Conservation (phyloP, 2,888 invertebrate genomes). For the Heliconius cydno region DNA sequence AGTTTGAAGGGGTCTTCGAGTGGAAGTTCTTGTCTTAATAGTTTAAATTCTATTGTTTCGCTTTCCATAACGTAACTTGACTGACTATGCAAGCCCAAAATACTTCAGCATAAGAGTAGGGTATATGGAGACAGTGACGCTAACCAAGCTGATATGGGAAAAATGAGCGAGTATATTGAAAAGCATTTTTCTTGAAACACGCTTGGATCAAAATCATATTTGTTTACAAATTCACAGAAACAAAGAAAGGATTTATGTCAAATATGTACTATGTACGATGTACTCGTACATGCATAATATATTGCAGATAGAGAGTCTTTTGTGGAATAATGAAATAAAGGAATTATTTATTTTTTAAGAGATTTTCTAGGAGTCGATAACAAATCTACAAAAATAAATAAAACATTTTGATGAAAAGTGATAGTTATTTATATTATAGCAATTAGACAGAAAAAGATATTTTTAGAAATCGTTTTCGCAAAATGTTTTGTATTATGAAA, state of each 20-base stretch:
- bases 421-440: no score
- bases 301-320: background rate
- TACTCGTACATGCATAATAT: background rate
- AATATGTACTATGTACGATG: background rate
- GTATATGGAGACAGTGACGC: no score
- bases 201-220: background rate
- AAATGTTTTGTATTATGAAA: no score
- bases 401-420: background rate
- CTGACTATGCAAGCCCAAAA: background rate
- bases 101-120: background rate
- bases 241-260: background rate
- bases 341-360: background rate
- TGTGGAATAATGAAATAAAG: background rate
- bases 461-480: no score
- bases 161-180: background rate
- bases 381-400: background rate
- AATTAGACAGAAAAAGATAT: no score
- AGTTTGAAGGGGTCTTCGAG: background rate
- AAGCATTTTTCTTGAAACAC: background rate
- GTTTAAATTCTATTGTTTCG: background rate
- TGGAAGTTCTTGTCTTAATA: background rate
- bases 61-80: slow-evolving; percentile 1
- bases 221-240: slow-evolving; percentile 9
- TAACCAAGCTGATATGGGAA: background rate
- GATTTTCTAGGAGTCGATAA: no score